Evolutionary conservation across 2,888 invertebrate species (phyloP).

Genomic region (Eupithecia subfuscata): DNA sequence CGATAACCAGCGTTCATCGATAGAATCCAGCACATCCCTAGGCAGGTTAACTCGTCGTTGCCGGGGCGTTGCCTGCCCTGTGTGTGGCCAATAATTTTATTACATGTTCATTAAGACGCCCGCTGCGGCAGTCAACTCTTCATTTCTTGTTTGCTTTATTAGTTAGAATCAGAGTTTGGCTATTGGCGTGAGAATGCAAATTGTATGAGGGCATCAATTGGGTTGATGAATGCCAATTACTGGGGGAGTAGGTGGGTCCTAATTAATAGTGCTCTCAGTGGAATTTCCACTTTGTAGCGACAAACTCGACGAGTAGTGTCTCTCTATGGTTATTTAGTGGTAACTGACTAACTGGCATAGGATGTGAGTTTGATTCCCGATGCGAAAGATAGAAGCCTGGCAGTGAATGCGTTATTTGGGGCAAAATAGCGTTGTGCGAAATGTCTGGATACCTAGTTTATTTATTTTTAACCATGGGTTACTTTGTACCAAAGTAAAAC

Average conservation of each 20-base stretch:
- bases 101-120: conserved; percentile 81
- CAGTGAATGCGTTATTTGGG: conserved; percentile 1
- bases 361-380: background rate
- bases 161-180: conserved; percentile 40
- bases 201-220: conserved; percentile 13
- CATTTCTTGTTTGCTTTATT: conserved; percentile 59
- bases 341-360: background rate
- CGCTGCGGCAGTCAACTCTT: conserved; percentile 64
- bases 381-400: background rate
- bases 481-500: conserved; percentile 1
- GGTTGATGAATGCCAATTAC: conserved; percentile 6
- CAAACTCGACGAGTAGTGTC: background rate
- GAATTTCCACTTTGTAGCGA: background rate
- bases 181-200: conserved; percentile 15
- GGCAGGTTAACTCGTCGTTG: conserved; percentile 74
- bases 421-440: background rate
- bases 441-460: background rate
- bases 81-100: conserved; percentile 84
- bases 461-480: background rate
- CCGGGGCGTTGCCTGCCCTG: conserved; percentile 79
- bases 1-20: conserved; percentile 24
- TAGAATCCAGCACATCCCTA: conserved; percentile 54
- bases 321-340: background rate
- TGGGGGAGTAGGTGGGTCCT: background rate
- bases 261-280: background rate